Conservation (phyloP, 2,888 invertebrate species). For the Apomyelois bistriatella region DNA sequence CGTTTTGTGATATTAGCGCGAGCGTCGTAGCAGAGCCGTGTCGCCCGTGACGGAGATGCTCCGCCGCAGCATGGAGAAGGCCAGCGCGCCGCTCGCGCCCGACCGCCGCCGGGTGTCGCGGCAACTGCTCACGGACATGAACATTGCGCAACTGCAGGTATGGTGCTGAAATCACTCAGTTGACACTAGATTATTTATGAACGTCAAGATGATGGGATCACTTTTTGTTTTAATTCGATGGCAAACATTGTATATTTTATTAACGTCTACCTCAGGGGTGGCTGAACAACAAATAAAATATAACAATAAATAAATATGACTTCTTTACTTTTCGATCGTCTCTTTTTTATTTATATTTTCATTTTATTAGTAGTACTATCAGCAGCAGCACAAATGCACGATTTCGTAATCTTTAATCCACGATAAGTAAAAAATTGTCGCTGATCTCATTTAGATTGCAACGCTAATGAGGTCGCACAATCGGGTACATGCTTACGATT, state of each 20-base stretch:
- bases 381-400: background rate
- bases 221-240: no score
- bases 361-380: no score
- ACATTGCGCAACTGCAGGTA: constrained; percentile 90
- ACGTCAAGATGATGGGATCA: no score
- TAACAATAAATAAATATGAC: no score
- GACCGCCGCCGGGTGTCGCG: constrained; percentile 91
- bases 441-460: background rate
- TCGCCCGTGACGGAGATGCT: constrained; percentile 94
- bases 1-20: constrained; percentile 41
- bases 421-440: background rate
- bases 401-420: background rate
- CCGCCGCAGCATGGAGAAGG: constrained; percentile 87
- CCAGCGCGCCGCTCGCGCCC: constrained; percentile 90
- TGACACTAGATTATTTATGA: no score
- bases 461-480: background rate
- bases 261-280: no score
- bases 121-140: constrained; percentile 94
- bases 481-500: background rate
- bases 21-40: constrained; percentile 83
- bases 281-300: no score
- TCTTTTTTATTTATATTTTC: no score
- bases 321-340: no score
- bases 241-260: no score
- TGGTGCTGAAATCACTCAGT: no score